A percentile compares a stretch with the other conserved stretches of the same genome.
Conservation (phyloP, 30 jellyfish, hydroid and myxozoan species). For the Hydra vulgaris region DNA sequence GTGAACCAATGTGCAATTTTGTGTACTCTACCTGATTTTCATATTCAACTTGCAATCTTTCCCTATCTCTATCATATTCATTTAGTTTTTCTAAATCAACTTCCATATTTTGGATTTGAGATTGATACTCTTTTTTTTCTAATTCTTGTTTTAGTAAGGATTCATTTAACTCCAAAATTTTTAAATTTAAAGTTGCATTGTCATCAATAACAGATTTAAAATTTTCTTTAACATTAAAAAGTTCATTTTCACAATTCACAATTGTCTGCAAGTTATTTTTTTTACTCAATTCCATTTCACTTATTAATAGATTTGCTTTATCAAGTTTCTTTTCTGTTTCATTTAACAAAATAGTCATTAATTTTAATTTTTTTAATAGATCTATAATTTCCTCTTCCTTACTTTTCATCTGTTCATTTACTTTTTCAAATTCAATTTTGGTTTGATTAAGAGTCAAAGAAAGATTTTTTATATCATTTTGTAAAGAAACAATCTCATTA, state of each 20-base stretch:
- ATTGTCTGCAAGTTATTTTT: not conserved
- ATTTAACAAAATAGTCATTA: not conserved
- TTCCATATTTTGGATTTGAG: not conserved
- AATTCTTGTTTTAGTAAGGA: not conserved
- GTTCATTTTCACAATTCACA: constrained; percentile 4
- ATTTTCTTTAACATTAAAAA: not conserved
- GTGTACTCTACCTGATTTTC: not conserved
- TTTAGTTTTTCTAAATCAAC: not conserved
- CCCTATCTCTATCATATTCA: not conserved
- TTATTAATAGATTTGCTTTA: not conserved
- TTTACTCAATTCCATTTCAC: not conserved
- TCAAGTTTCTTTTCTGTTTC: not conserved
- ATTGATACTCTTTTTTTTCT: not conserved
- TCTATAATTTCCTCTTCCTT: not conserved
- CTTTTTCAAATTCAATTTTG: not conserved
- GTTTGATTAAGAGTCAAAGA: not conserved
- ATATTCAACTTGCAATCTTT: not conserved
- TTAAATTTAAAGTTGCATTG: not conserved
- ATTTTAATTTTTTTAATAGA: not conserved
- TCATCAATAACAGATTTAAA: not conserved
- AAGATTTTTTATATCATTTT: constrained; percentile 8
- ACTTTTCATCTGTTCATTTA: not conserved
- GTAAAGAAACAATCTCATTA: constrained; percentile 28
- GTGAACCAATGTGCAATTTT: not conserved
- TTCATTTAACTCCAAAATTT: constrained; percentile 5